Evolutionary conservation across 1,140 invertebrate species (phyloP), one percentile per base, ranked within the genome.

Genomic region (Sitobion miscanthi): DNA sequence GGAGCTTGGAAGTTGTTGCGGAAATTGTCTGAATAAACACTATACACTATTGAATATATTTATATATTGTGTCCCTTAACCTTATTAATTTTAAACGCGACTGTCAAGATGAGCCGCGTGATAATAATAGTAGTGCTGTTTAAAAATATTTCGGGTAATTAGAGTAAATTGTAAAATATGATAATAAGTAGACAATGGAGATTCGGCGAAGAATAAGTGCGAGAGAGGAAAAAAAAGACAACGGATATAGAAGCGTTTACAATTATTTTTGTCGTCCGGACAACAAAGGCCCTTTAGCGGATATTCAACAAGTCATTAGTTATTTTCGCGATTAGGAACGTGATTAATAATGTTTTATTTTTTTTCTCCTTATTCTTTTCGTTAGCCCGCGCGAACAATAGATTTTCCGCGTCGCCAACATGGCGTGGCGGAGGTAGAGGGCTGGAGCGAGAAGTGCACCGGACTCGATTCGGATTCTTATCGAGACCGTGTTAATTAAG

Each of bases 301-400:
- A 69, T 90, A 90, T 90, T 90, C 89, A 90, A 90, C 89, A 90
- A 90, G 89, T 90, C 54, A 90, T 90, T 90, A 90, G 89, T 90
- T 90, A 90, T 69, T 90, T 69, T 90, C 25, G 38, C 89, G 54
- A 90, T 90, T 90, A 90, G 57, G 38, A 62, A 14, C 54, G 89
- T 45, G 54, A 90, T 69, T 69, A 90, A 90, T 62, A 90, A 45
- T 45, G 14, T 62, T 90, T 90, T 90, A 45, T 69, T 90, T 30
- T 38, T 38, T 25, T 23, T 14, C 42, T 90, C 25, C 14, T 52
- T 54, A 2, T 54, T 54, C 1, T 54, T 54, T 54, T 21, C 52
- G 52, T 54, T 23, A 54, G 52, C 4, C 25, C 14, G 0, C 6
- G 25, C 0, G 38, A 25, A 90, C 89, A 90, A 90, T 90, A 90